These are phyloP conservation scores for Erithacus rubecula DNA, from an alignment of 2,797 vertebrate genomes.

Conservation along the genomic window DNA sequence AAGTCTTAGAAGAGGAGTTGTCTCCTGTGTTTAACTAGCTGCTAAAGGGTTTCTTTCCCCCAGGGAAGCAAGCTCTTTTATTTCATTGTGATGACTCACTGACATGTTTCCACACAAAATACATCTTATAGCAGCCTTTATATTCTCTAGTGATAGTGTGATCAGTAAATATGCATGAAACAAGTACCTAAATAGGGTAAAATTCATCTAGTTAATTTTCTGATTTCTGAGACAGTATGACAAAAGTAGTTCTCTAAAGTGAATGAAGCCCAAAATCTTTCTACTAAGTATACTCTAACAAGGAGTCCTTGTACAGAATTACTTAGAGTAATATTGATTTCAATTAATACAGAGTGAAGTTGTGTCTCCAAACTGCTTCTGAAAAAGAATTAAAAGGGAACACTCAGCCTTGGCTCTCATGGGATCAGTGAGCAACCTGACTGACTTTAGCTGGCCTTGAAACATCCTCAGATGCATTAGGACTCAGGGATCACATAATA, in stretches of 20 bases:
- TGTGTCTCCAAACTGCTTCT: background rate
- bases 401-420: background rate
- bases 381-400: background rate
- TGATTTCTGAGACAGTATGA: background rate
- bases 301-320: background rate
- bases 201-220: background rate
- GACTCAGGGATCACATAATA: background rate
- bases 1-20: background rate
- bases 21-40: background rate
- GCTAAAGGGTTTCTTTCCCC: background rate
- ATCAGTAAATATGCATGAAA: background rate
- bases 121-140: background rate
- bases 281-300: background rate
- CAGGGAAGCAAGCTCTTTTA: background rate
- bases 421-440: background rate
- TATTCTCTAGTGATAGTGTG: background rate
- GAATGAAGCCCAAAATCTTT: background rate
- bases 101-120: background rate
- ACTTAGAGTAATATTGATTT: background rate
- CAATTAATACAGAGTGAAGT: background rate
- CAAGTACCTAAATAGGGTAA: background rate
- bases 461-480: background rate
- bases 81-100: background rate
- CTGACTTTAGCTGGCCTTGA: background rate
- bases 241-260: background rate